A percentile compares a stretch with the other conserved stretches of the same genome.
Conservation (phyloP, 2,888 invertebrate species). For the Cheilosia impressa region DNA sequence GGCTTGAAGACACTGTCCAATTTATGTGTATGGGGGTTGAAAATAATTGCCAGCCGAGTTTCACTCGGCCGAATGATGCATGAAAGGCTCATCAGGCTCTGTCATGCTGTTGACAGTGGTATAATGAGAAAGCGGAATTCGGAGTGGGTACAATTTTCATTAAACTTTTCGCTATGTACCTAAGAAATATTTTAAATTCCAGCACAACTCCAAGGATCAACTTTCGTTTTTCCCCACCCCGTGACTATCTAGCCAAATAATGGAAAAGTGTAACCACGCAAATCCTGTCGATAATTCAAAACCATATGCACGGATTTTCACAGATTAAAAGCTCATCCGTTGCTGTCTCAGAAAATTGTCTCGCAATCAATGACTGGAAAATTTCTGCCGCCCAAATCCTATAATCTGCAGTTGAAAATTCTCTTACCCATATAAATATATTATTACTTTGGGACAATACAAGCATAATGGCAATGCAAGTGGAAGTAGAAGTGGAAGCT, state of each 20-base stretch:
- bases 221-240: neutral
- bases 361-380: slow-evolving; percentile 64
- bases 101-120: neutral
- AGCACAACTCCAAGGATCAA: neutral
- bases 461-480: slow-evolving; percentile 30
- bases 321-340: slow-evolving; percentile 66
- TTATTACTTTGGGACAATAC: slow-evolving; percentile 51
- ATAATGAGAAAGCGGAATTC: too few relatives aligned
- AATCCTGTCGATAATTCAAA: slow-evolving; percentile 43
- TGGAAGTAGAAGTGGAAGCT: neutral
- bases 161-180: too few relatives aligned
- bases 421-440: slow-evolving; percentile 53
- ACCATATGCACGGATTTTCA: slow-evolving; percentile 63
- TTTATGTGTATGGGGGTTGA: slow-evolving; percentile 7
- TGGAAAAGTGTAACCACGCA: slow-evolving; percentile 16
- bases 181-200: neutral
- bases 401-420: slow-evolving; percentile 68
- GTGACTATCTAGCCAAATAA: neutral
- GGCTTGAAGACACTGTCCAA: slow-evolving; percentile 5
- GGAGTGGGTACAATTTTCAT: too few relatives aligned
- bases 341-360: slow-evolving; percentile 43
- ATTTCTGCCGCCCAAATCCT: slow-evolving; percentile 53
- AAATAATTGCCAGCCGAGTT: slow-evolving; percentile 45
- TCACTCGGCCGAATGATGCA: slow-evolving; percentile 23
- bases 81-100: slow-evolving; percentile 5